Conservation (phyloP, 1,140 invertebrate genomes). For the Hestina assimilis region DNA sequence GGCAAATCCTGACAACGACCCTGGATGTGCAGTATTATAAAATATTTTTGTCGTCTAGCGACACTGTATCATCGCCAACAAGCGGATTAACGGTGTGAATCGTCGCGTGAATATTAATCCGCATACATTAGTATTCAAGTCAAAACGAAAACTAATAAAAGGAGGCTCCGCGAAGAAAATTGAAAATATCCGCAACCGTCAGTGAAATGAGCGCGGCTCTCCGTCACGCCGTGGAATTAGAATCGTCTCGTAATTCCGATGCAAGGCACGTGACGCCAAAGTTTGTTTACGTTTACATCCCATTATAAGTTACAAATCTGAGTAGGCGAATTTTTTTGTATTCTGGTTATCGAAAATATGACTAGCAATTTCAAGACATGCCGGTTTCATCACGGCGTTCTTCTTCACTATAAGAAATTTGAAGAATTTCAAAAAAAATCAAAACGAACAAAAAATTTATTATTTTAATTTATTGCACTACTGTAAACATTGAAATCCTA, state of each 20-base stretch:
- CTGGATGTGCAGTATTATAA: too few relatives aligned
- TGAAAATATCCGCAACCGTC: slow-evolving; percentile 75
- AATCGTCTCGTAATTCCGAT: slow-evolving; percentile 52
- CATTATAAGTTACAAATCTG: slow-evolving; percentile 61
- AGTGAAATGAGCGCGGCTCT: slow-evolving; percentile 66
- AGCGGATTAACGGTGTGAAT: slow-evolving; percentile 19
- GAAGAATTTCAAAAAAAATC: too few relatives aligned
- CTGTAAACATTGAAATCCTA: too few relatives aligned
- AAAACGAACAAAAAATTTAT: too few relatives aligned
- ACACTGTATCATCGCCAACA: not conserved
- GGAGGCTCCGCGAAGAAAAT: slow-evolving; percentile 66
- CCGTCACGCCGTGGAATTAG: slow-evolving; percentile 72
- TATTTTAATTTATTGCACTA: too few relatives aligned
- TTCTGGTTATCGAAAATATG: too few relatives aligned
- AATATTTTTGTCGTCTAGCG: not conserved
- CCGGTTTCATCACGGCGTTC: too few relatives aligned
- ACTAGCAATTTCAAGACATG: too few relatives aligned
- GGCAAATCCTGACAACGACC: too few relatives aligned
- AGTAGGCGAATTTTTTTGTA: slow-evolving; percentile 34
- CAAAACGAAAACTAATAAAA: slow-evolving; percentile 75
- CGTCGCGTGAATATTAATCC: slow-evolving; percentile 65
- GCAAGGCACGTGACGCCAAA: slow-evolving; percentile 57
- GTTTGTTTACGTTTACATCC: slow-evolving; percentile 70
- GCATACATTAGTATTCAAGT: slow-evolving; percentile 67
- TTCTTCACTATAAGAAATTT: too few relatives aligned